These are phyloP conservation scores for Telenomus remus DNA, from an alignment of 1,140 invertebrate genomes.

Conservation along the genomic window DNA sequence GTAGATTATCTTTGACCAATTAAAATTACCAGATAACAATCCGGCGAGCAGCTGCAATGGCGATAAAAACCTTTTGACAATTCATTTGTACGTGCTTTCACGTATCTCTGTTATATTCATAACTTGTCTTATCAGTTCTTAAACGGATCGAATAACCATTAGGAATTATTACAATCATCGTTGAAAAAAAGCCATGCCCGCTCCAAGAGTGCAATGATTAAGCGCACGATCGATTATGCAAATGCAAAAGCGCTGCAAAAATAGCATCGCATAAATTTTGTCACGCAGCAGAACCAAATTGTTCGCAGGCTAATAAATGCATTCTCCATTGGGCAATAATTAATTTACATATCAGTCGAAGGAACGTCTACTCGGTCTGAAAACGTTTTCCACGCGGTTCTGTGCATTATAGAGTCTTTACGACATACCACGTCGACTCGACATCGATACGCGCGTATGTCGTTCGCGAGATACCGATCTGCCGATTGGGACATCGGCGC, in stretches of 20 bases:
- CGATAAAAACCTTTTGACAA: constrained; percentile 7
- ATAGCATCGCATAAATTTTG: constrained; percentile 20
- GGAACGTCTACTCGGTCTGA: constrained; percentile 11
- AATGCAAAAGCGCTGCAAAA: constrained; percentile 22
- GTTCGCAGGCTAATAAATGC: constrained; percentile 37
- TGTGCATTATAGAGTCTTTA: constrained; percentile 44
- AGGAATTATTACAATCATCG: constrained; percentile 15
- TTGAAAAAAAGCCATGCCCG: neutral
- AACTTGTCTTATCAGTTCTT: constrained; percentile 30
- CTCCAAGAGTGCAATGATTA: constrained; percentile 22
- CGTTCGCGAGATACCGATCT: constrained; percentile 44
- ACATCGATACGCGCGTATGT: constrained; percentile 47
- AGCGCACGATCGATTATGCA: constrained; percentile 32
- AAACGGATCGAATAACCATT: constrained; percentile 29
- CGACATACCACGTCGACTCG: constrained; percentile 41
- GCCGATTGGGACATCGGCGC: constrained; percentile 50
- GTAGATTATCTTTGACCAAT: constrained; percentile 1
- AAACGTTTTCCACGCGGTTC: constrained; percentile 22
- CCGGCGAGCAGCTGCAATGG: neutral
- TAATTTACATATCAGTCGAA: constrained; percentile 30
- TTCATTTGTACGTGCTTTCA: constrained; percentile 16
- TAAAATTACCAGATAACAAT: constrained; percentile 11
- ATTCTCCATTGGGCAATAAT: constrained; percentile 33
- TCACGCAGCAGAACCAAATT: constrained; percentile 35
- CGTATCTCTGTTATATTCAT: constrained; percentile 16